Evolutionary conservation across 2,113 vertebrate species (phyloP).

Genomic region (Callopanchax toddi): DNA sequence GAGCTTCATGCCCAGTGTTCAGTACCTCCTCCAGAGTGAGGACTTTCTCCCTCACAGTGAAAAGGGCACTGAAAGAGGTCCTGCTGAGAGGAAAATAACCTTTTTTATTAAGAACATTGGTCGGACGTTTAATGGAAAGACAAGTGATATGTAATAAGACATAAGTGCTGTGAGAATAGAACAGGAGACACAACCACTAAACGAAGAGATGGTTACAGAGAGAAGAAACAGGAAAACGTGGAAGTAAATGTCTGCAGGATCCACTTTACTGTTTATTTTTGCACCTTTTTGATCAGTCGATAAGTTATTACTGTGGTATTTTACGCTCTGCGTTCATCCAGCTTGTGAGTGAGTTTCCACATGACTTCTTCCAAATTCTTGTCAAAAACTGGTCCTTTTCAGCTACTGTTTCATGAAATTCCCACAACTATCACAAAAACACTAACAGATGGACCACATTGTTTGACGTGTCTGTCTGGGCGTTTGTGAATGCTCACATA

Average conservation of each 20-base stretch:
- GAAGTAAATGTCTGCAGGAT: slow-evolving; percentile 13
- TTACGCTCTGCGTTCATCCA: not conserved
- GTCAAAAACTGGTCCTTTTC: not conserved
- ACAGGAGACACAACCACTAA: not conserved
- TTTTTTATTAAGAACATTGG: slow-evolving; percentile 3
- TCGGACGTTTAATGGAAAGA: slow-evolving; percentile 16
- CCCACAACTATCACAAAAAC: not conserved
- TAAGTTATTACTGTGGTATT: slow-evolving; percentile 11
- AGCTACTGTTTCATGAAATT: not conserved
- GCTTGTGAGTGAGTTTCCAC: not conserved
- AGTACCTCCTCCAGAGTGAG: not conserved
- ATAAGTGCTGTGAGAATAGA: not conserved
- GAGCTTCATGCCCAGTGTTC: not conserved
- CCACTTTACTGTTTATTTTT: slow-evolving; percentile 26
- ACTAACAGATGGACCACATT: too few relatives aligned
- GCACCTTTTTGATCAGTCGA: slow-evolving; percentile 11
- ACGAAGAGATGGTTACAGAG: not conserved
- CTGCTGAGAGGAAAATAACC: not conserved
- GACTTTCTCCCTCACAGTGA: not conserved
- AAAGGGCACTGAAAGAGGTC: not conserved
- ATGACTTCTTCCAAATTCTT: not conserved
- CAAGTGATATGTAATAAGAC: slow-evolving; percentile 23
- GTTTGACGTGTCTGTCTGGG: not conserved
- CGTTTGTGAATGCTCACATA: too few relatives aligned
- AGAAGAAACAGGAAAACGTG: slow-evolving; percentile 1